These are phyloP conservation scores for Phortica variegata DNA, from an alignment of 1,140 invertebrate genomes.

Conservation along the genomic window DNA sequence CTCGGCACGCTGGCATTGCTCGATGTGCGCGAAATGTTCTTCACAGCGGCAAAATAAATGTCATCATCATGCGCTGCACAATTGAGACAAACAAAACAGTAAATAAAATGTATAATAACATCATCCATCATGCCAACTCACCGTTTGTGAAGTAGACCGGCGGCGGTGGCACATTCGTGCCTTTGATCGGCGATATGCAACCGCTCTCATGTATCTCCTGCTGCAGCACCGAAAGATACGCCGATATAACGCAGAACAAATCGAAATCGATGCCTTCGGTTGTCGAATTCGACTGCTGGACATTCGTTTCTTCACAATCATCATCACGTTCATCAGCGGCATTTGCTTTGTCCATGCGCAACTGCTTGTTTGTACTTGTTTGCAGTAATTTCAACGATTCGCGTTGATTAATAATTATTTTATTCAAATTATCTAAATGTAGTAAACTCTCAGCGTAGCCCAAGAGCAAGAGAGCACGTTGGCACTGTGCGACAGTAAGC, in stretches of 20 bases:
- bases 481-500: slow-evolving; percentile 54
- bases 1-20: slow-evolving; percentile 53
- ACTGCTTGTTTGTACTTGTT: no score
- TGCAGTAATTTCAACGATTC: slow-evolving; percentile 48
- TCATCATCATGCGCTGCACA: slow-evolving; percentile 40
- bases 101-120: background rate
- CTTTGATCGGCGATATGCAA: slow-evolving; percentile 56
- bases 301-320: slow-evolving; percentile 1
- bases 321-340: slow-evolving; percentile 11
- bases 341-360: slow-evolving; percentile 26
- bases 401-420: slow-evolving; percentile 52
- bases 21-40: slow-evolving; percentile 52
- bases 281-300: slow-evolving; percentile 11
- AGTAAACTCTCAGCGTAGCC: slow-evolving; percentile 56
- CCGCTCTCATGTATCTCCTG: slow-evolving; percentile 56
- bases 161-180: slow-evolving; percentile 55
- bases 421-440: slow-evolving; percentile 54
- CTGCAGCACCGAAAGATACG: slow-evolving; percentile 53
- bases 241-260: slow-evolving; percentile 54
- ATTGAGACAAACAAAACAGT: background rate
- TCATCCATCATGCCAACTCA: slow-evolving; percentile 8
- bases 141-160: slow-evolving; percentile 55
- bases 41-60: slow-evolving; percentile 45
- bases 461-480: slow-evolving; percentile 55
- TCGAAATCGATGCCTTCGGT: slow-evolving; percentile 46